Evolutionary conservation across 2,797 vertebrate species (phyloP).

Genomic region (Microctenopoma lineatum): DNA sequence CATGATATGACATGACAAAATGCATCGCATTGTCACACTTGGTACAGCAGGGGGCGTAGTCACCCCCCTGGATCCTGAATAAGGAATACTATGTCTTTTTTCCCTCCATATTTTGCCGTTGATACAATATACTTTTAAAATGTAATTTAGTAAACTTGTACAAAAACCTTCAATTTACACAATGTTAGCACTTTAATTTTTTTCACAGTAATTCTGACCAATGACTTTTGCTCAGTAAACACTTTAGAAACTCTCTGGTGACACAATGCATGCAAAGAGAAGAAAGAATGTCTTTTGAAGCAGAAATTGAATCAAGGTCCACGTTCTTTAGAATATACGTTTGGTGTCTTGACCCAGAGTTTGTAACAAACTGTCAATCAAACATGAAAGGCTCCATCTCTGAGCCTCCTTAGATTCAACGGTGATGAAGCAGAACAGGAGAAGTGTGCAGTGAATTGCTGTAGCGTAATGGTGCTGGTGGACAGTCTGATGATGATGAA

Average conservation of each 20-base stretch:
- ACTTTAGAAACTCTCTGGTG: neutral
- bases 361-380: neutral
- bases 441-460: neutral
- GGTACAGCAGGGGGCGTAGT: neutral
- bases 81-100: too few relatives aligned
- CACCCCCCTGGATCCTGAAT: neutral
- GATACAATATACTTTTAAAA: too few relatives aligned
- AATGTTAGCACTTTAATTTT: neutral
- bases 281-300: neutral
- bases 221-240: neutral
- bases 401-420: neutral
- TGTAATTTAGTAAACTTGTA: neutral
- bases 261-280: neutral
- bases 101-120: too few relatives aligned
- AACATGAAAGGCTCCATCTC: neutral
- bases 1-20: too few relatives aligned
- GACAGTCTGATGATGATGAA: slow-evolving; percentile 3
- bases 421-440: too few relatives aligned
- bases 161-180: neutral
- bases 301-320: neutral
- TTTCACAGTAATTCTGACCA: neutral
- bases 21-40: neutral
- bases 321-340: neutral
- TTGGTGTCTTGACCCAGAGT: neutral
- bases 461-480: neutral